Evolutionary conservation across 2,113 vertebrate species (phyloP), one percentile per base, ranked within the genome.

Genomic region (Cryptomyrus ogoouensis): DNA sequence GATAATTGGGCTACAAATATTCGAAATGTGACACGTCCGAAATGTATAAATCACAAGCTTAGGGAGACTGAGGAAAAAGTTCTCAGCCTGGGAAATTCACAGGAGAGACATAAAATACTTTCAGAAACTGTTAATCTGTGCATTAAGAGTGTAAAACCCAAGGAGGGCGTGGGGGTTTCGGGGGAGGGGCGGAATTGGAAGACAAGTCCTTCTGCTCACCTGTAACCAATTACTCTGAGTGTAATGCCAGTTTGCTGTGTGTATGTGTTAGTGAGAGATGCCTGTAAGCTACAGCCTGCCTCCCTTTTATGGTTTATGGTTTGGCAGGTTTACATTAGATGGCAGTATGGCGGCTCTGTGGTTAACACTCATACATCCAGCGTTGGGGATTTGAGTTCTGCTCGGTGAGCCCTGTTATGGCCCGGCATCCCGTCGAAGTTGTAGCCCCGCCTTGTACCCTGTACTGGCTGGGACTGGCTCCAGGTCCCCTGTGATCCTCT

Each of bases 51-150:
- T 80, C 74, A 80, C 13, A 31, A n/a, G 31, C 74, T 80, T 80
- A 42, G 35, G 74, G 35, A 80, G 74, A 21, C 74, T 42, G 35
- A 70, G 56, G 56, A 35, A 35, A 74, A n/a, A 35, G 35, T 80
- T 80, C 74, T 42, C 74, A 39, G 74, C 74, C 74, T 80, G 13
- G 74, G 35, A 80, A 80, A 80, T 80, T 80, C 74, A 80, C 74
- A 80, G 31, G 74, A 80, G 35, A 80, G 74, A 42, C 31, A 42
- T 42, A 80, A 42, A 80, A 42, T 80, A 42, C 10, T 42, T 80
- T 80, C 31, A 80, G 35, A 80, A 80, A 80, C 74, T 39, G 74
- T 80, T 80, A 80, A 80, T 80, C 74, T 80, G 35, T 42, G 35
- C 74, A 80, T 17, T 80, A 80, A 13, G 15, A 42, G 31, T 19